Conservation (phyloP, 2,113 vertebrate species). For the Dicentrarchus labrax region DNA sequence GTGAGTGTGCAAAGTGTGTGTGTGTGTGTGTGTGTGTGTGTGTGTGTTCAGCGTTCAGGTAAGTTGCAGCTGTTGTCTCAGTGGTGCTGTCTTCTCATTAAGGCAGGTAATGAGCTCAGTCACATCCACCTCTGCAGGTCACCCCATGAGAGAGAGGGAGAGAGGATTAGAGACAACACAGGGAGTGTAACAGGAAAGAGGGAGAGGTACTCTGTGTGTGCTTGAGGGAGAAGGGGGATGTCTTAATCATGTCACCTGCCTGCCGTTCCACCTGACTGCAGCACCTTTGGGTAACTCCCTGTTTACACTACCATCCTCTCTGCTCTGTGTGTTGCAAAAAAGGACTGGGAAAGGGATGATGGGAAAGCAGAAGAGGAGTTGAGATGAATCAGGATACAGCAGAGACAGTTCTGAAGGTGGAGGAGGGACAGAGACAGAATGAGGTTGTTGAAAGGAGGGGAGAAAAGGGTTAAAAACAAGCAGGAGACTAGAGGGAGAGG, state of each 20-base stretch:
- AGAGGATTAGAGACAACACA: constrained; percentile 68
- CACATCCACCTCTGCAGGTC: constrained; percentile 80
- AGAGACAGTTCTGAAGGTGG: constrained; percentile 3
- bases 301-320: constrained; percentile 65
- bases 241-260: constrained; percentile 80
- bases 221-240: constrained; percentile 61
- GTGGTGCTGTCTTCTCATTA: constrained; percentile 83
- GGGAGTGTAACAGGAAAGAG: constrained; percentile 57
- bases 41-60: constrained; percentile 63
- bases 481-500: constrained; percentile 61
- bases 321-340: constrained; percentile 18
- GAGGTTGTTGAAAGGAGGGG: constrained; percentile 61
- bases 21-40: constrained; percentile 47
- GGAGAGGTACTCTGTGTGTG: constrained; percentile 18
- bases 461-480: constrained; percentile 71
- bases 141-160: constrained; percentile 70
- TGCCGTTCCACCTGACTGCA: constrained; percentile 69
- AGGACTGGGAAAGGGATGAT: constrained; percentile 21
- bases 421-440: constrained; percentile 70
- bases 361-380: constrained; percentile 26
- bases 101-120: constrained; percentile 82
- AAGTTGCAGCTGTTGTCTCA: constrained; percentile 78
- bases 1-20: constrained; percentile 33
- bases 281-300: constrained; percentile 76
- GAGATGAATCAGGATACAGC: constrained; percentile 34